Evolutionary conservation across 2,888 invertebrate species (phyloP).

Genomic region (Aleiodes testaceus): DNA sequence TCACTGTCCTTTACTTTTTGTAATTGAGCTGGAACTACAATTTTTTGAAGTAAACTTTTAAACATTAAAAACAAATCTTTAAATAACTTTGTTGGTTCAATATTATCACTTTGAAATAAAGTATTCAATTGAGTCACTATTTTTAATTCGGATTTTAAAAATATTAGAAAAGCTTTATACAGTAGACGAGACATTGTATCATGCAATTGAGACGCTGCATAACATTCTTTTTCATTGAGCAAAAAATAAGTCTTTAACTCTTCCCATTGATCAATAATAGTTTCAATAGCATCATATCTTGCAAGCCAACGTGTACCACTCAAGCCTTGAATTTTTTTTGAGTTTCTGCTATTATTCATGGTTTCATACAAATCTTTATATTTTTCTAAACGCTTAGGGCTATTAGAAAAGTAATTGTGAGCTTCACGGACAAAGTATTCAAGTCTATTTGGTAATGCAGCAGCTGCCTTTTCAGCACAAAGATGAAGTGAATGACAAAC

Average conservation of each 20-base stretch:
- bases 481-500: constrained; percentile 49
- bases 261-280: constrained; percentile 60
- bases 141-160: constrained; percentile 55
- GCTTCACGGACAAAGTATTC: constrained; percentile 55
- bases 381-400: constrained; percentile 43
- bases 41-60: constrained; percentile 48
- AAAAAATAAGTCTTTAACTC: constrained; percentile 57
- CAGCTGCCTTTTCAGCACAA: constrained; percentile 51
- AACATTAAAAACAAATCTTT: constrained; percentile 53
- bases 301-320: constrained; percentile 50
- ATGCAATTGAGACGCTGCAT: constrained; percentile 55
- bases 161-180: constrained; percentile 54
- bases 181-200: constrained; percentile 50
- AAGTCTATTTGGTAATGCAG: constrained; percentile 46
- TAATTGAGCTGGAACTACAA: constrained; percentile 53
- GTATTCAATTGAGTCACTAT: constrained; percentile 40
- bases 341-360: constrained; percentile 42
- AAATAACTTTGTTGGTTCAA: constrained; percentile 52
- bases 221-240: constrained; percentile 53
- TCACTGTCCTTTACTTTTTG: constrained; percentile 53
- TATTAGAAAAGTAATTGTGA: constrained; percentile 53
- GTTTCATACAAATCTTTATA: constrained; percentile 49
- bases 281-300: constrained; percentile 52
- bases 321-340: constrained; percentile 43
- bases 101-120: constrained; percentile 57